These are phyloP conservation scores for Hemibagrus guttatus DNA, from an alignment of 2,797 vertebrate genomes.

Conservation along the genomic window DNA sequence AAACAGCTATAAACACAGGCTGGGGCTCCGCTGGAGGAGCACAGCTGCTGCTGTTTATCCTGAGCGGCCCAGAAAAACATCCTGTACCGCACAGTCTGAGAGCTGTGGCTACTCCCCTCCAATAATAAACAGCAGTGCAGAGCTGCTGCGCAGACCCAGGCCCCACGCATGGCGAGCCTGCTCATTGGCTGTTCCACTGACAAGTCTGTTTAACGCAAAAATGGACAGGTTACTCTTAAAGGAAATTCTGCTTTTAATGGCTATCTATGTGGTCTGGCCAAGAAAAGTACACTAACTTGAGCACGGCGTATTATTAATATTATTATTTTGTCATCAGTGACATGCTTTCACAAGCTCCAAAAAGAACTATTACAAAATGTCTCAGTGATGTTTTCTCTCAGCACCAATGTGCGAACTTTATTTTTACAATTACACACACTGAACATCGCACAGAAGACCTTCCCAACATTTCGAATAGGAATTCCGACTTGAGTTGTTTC, in stretches of 20 bases:
- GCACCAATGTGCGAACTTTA: background rate
- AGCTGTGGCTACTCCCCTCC: conserved; percentile 72
- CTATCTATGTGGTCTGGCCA: conserved; percentile 25
- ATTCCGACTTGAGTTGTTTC: background rate
- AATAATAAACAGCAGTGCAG: conserved; percentile 79
- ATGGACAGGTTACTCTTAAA: background rate
- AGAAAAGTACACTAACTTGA: conserved; percentile 14
- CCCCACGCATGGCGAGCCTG: conserved; percentile 73
- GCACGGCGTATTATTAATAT: background rate
- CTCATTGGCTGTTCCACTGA: conserved; percentile 61
- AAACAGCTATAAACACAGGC: conserved; percentile 71
- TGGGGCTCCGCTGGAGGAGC: conserved; percentile 77
- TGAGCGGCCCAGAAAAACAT: conserved; percentile 82
- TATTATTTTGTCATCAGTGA: background rate
- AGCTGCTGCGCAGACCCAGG: conserved; percentile 71
- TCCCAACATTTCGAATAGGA: background rate
- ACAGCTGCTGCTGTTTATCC: conserved; percentile 86
- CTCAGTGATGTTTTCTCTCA: background rate
- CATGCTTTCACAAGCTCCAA: conserved; percentile 5
- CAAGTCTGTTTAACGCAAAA: conserved; percentile 23
- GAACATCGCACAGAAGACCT: background rate
- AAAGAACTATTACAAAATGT: background rate
- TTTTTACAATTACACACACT: background rate
- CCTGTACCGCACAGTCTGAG: conserved; percentile 78
- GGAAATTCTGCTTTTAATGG: conserved; percentile 14